phyloP scores from a whole-genome alignment of 1,140 invertebrate species.

The Aphis craccivora region DNA sequence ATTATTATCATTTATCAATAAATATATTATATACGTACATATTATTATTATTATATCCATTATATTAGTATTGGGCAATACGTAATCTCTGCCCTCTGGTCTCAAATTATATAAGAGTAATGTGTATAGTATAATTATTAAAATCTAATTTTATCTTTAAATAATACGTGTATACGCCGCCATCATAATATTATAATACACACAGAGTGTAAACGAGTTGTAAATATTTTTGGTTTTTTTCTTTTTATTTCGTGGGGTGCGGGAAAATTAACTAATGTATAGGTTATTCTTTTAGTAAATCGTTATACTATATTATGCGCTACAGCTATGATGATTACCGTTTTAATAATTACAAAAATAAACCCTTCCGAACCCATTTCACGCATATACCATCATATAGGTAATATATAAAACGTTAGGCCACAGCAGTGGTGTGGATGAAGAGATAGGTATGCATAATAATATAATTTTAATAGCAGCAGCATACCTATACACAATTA shows the following conservation, averaged over 20 bases:
- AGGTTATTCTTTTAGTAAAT: background rate
- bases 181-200: background rate
- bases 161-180: background rate
- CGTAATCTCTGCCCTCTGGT: conserved; percentile 31
- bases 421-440: background rate
- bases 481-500: background rate
- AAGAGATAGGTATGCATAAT: background rate
- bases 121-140: background rate
- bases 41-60: conserved; percentile 21
- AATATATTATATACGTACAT: background rate
- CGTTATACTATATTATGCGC: background rate
- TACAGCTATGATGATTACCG: background rate
- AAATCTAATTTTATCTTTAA: background rate
- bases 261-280: background rate
- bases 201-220: too few relatives aligned
- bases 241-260: background rate
- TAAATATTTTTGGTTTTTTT: background rate
- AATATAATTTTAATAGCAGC: background rate
- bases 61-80: conserved; percentile 14
- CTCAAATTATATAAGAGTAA: background rate
- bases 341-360: conserved; percentile 5
- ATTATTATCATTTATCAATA: conserved; percentile 8
- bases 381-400: background rate
- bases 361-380: background rate
- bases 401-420: background rate